Evolutionary conservation across 2,888 invertebrate species (phyloP).

Genomic region (Mimumesa dahlbomi): DNA sequence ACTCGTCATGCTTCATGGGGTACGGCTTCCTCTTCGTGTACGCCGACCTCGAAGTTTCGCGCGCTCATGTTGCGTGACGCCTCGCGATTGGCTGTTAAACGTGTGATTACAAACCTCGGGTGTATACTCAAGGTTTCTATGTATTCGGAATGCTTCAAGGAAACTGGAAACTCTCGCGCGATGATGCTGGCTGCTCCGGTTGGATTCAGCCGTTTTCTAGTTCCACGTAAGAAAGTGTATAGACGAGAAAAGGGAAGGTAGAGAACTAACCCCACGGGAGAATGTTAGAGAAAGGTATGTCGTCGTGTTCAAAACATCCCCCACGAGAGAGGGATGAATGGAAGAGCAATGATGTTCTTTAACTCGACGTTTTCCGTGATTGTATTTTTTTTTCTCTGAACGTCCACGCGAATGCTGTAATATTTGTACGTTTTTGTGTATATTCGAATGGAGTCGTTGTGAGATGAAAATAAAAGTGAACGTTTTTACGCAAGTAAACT

Average conservation of each 20-base stretch:
- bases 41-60: slow-evolving; percentile 52
- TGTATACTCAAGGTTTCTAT: slow-evolving; percentile 25
- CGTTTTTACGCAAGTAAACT: slow-evolving; percentile 26
- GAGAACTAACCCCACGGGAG: slow-evolving; percentile 20
- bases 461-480: slow-evolving; percentile 56
- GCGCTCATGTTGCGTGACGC: slow-evolving; percentile 68
- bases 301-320: slow-evolving; percentile 34
- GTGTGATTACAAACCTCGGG: slow-evolving; percentile 67
- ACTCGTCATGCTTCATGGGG: slow-evolving; percentile 66
- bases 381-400: slow-evolving; percentile 1
- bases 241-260: slow-evolving; percentile 16
- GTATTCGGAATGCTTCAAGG: slow-evolving; percentile 64
- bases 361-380: slow-evolving; percentile 27
- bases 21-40: slow-evolving; percentile 58
- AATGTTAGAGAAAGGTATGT: slow-evolving; percentile 20
- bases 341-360: slow-evolving; percentile 31
- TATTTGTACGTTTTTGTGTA: slow-evolving; percentile 74
- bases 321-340: no score
- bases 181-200: slow-evolving; percentile 18
- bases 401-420: slow-evolving; percentile 57
- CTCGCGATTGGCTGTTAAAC: slow-evolving; percentile 66
- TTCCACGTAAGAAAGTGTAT: slow-evolving; percentile 23
- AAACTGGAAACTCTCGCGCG: slow-evolving; percentile 59
- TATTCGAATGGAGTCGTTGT: slow-evolving; percentile 45
- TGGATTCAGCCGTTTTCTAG: slow-evolving; percentile 17